Evolutionary conservation across 2,888 invertebrate genomes (phyloP).

Genomic region (Antitype chi): DNA sequence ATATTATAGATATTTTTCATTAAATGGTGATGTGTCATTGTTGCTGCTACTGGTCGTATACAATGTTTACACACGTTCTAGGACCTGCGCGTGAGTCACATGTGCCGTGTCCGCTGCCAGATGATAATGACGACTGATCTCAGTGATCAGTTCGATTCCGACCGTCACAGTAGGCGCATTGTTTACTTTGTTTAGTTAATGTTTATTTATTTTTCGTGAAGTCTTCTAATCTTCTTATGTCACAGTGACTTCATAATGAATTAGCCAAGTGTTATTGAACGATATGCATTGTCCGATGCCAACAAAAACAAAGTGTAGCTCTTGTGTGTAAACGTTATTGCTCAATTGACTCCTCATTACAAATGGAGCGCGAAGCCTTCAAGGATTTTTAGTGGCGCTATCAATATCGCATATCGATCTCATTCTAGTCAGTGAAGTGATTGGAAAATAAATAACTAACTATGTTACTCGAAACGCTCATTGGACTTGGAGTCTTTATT

Average conservation of each 20-base stretch:
- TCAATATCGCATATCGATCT: constrained; percentile 70
- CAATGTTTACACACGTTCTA: constrained; percentile 84
- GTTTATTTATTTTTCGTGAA: constrained; percentile 44
- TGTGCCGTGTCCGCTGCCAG: constrained; percentile 76
- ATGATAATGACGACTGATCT: constrained; percentile 81
- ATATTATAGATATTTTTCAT: constrained; percentile 78
- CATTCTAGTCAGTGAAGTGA: constrained; percentile 83
- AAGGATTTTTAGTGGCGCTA: constrained; percentile 74
- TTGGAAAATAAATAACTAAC: constrained; percentile 76
- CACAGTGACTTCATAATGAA: constrained; percentile 57
- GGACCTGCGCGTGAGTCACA: constrained; percentile 86
- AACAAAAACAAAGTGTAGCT: constrained; percentile 70
- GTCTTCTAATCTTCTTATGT: constrained; percentile 42
- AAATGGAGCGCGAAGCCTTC: constrained; percentile 79
- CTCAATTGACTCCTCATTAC: constrained; percentile 73
- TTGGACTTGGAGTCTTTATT: constrained; percentile 81
- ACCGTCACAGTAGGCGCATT: constrained; percentile 73
- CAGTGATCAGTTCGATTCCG: constrained; percentile 78
- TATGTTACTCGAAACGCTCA: constrained; percentile 85
- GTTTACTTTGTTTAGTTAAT: constrained; percentile 62
- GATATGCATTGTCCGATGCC: constrained; percentile 28
- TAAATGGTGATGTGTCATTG: constrained; percentile 82
- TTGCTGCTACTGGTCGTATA: constrained; percentile 75
- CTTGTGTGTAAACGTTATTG: constrained; percentile 74
- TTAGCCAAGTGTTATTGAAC: constrained; percentile 58